phyloP scores from a whole-genome alignment of 2,113 vertebrate species.

The Siniperca knerii region DNA sequence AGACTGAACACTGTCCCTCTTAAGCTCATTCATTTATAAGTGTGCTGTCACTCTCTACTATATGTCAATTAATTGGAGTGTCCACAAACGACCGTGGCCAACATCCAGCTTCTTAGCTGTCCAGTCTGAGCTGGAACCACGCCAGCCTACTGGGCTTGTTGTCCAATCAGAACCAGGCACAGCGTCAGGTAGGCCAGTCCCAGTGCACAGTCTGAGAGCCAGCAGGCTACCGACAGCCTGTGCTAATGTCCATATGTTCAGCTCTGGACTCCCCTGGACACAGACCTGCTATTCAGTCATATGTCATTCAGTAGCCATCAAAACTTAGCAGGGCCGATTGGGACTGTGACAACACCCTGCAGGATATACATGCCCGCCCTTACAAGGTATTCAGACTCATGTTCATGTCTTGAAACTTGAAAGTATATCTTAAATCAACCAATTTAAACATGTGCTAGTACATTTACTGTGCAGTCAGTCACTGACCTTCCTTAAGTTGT shows the following conservation, averaged over 20 bases:
- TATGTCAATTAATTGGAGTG: conserved; percentile 66
- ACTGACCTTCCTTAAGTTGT: background rate
- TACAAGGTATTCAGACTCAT: conserved; percentile 16
- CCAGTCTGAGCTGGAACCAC: conserved; percentile 42
- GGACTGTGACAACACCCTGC: conserved; percentile 24
- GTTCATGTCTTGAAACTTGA: background rate
- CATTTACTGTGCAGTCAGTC: background rate
- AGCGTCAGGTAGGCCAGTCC: conserved; percentile 62
- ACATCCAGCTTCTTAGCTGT: conserved; percentile 62
- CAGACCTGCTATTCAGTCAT: conserved; percentile 53
- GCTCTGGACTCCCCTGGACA: conserved; percentile 48
- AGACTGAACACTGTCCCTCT: conserved; percentile 24
- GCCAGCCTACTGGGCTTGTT: conserved; percentile 60
- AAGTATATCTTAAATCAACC: background rate
- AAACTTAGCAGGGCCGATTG: conserved; percentile 30
- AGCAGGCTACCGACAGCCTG: conserved; percentile 67
- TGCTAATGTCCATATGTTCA: conserved; percentile 80
- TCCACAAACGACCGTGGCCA: conserved; percentile 74
- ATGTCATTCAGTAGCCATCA: conserved; percentile 59
- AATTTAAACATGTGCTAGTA: background rate
- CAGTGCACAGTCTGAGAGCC: conserved; percentile 57
- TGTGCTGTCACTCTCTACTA: conserved; percentile 48
- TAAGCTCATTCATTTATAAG: conserved; percentile 29
- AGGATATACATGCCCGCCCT: background rate
- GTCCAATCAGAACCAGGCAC: conserved; percentile 52